A percentile compares a stretch with the other conserved stretches of the same genome.
Evolutionary conservation across 2,113 vertebrate species (phyloP).

Genomic region (Ornithorhynchus anatinus): DNA sequence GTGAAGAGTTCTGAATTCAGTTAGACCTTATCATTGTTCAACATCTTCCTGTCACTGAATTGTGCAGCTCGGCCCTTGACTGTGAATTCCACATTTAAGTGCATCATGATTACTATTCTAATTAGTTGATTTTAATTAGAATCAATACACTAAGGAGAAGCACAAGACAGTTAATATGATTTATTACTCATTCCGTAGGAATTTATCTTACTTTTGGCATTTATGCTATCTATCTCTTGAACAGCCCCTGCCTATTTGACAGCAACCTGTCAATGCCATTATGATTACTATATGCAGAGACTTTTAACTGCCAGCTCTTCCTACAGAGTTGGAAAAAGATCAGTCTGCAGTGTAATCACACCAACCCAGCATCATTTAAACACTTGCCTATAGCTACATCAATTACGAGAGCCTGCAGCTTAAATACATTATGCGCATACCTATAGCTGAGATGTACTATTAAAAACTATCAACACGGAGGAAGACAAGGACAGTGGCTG

Average conservation of each 20-base stretch:
- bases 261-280: constrained; percentile 50
- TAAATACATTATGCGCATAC: not conserved
- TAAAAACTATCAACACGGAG: not conserved
- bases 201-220: constrained; percentile 49
- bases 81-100: constrained; percentile 13
- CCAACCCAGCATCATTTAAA: not conserved
- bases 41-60: not conserved
- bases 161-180: constrained; percentile 44
- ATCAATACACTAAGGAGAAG: constrained; percentile 48
- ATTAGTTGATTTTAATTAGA: constrained; percentile 64
- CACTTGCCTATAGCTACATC: constrained; percentile 9
- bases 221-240: constrained; percentile 35
- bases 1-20: not conserved
- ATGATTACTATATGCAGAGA: constrained; percentile 31
- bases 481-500: not conserved
- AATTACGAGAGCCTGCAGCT: not conserved
- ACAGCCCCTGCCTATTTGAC: constrained; percentile 35
- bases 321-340: not conserved
- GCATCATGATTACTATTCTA: constrained; percentile 30
- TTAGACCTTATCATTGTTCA: not conserved
- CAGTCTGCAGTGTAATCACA: constrained; percentile 18
- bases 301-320: constrained; percentile 44
- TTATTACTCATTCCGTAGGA: constrained; percentile 49
- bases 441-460: not conserved
- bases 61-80: not conserved